Evolutionary conservation across 2,888 invertebrate species (phyloP), one percentile per base, ranked within the genome.

Genomic region (Macropis europaea): DNA sequence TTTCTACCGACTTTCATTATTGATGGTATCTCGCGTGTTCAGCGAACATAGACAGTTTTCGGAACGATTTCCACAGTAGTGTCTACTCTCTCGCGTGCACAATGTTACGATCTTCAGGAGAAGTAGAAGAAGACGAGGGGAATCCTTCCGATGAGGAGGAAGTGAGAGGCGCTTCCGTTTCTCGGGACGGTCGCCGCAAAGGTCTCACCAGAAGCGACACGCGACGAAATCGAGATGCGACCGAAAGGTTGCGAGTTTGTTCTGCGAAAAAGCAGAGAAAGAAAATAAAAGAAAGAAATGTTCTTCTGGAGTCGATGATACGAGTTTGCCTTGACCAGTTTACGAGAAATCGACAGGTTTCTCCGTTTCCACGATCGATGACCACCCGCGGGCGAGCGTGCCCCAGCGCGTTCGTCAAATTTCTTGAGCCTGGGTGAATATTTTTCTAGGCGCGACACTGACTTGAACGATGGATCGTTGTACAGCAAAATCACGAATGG

Each of bases 161-260:
- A 50, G 45, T 32, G 62, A 66, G 56, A 7, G 52, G 38, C 52
- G 48, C 60, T 61, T 75, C 66, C 68, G 61, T 79, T 79, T 76
- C 64, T 57, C 64, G 67, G 53, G 59, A 66, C 54, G 60, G 50
- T 64, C 26, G 75, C n/a, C 59, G 72, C 54, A 38, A 43, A n/a
- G n/a, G 62, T 70, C 60, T 69, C 66, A 63, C 63, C n/a, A n/a
- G n/a, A 52, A 67, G 66, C 57, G 74, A 73, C 68, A 64, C 60
- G 74, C 57, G 77, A 67, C 73, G 76, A 73, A 76, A 78, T 81
- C 76, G 78, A 78, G 71, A 61, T n/a, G 47, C 73, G 70, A 70
- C 40, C 53, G 61, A 64, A 64, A 52, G 61, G 43, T 59, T 66
- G 36, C 40, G 26, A 48, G 42, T 68, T 48, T 28, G 28, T 59